These are phyloP conservation scores for Catocala fraxini DNA, from an alignment of 2,888 invertebrate species.

Conservation along the genomic window DNA sequence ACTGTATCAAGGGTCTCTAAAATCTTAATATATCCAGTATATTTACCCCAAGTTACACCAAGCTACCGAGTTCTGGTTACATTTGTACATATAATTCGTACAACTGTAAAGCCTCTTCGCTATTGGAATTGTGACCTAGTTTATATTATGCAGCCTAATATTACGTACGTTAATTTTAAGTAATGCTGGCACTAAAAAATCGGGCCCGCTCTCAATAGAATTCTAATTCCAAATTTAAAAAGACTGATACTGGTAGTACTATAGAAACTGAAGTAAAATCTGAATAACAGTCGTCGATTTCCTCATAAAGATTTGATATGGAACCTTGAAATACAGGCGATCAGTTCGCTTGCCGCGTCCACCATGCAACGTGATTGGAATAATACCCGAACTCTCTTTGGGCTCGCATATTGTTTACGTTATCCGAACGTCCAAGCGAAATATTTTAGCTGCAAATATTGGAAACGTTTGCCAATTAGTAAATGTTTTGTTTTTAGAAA, in stretches of 20 bases:
- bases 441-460: conserved; percentile 23
- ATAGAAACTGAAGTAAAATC: conserved; percentile 27
- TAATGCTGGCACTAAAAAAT: too few relatives aligned
- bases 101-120: too few relatives aligned
- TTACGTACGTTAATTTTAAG: too few relatives aligned
- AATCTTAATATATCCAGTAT: too few relatives aligned
- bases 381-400: conserved; percentile 33
- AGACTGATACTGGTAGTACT: not conserved
- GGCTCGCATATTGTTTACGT: conserved; percentile 30
- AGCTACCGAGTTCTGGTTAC: too few relatives aligned
- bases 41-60: too few relatives aligned
- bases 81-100: too few relatives aligned
- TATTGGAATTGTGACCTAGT: too few relatives aligned
- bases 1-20: too few relatives aligned
- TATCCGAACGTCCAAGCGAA: conserved; percentile 21
- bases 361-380: conserved; percentile 37
- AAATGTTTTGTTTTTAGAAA: not conserved
- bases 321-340: conserved; percentile 37
- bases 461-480: conserved; percentile 10
- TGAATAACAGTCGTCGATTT: conserved; percentile 27
- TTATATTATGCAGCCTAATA: too few relatives aligned
- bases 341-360: conserved; percentile 41
- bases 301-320: conserved; percentile 40
- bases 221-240: too few relatives aligned
- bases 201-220: too few relatives aligned